phyloP scores from a whole-genome alignment of 2,113 vertebrate genomes.

The Epinephelus fuscoguttatus region DNA sequence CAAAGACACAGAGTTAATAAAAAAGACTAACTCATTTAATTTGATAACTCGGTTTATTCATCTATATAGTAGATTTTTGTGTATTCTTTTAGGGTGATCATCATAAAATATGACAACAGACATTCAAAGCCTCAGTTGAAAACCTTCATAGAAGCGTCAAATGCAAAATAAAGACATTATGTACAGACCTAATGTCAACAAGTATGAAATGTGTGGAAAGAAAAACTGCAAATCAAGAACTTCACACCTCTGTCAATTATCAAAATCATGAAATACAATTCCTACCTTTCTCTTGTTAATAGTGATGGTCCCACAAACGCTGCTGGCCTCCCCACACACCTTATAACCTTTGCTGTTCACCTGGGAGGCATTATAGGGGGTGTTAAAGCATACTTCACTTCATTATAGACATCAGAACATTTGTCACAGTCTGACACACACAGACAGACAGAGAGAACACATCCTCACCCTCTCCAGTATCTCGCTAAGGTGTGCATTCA shows the following conservation, averaged over 20 bases:
- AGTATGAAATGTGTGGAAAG: neutral
- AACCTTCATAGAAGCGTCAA: too few relatives aligned
- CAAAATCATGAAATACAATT: neutral
- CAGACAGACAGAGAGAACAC: neutral
- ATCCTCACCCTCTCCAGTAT: constrained; percentile 91
- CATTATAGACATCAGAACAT: neutral
- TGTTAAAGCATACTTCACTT: neutral
- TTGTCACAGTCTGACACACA: neutral
- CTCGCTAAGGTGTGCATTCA: constrained; percentile 93
- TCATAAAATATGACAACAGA: too few relatives aligned
- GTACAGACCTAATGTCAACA: neutral
- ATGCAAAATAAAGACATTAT: too few relatives aligned
- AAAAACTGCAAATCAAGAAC: neutral
- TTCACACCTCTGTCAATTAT: fast-evolving
- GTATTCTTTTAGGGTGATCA: too few relatives aligned
- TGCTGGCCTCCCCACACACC: constrained; percentile 96
- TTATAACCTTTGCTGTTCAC: constrained; percentile 99
- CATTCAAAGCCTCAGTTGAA: too few relatives aligned
- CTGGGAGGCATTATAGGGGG: constrained; percentile 72
- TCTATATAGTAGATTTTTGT: too few relatives aligned
- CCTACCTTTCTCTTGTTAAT: constrained; percentile 96
- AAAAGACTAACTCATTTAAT: too few relatives aligned
- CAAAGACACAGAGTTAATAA: too few relatives aligned
- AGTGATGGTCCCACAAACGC: constrained; percentile 96
- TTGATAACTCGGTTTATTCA: too few relatives aligned